A percentile compares a stretch with the other conserved stretches of the same genome.
Evolutionary conservation across 2,113 vertebrate genomes (phyloP).

Genomic region (Condylura cristata): DNA sequence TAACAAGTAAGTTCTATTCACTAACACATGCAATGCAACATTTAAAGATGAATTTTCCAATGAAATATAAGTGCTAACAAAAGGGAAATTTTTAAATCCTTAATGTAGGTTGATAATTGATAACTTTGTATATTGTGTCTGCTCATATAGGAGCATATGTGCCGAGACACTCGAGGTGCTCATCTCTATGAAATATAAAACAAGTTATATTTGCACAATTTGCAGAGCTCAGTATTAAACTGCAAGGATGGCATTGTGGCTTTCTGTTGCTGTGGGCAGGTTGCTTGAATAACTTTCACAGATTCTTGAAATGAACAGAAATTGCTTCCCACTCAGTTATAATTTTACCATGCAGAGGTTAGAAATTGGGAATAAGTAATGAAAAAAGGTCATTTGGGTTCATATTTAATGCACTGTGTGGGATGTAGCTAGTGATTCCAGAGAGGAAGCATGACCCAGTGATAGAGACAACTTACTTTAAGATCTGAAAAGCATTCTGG

Average conservation of each 20-base stretch:
- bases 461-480: constrained; percentile 11
- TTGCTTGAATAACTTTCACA: constrained; percentile 63
- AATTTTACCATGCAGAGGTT: constrained; percentile 74
- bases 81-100: not conserved
- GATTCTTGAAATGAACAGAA: constrained; percentile 71
- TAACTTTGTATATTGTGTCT: not conserved
- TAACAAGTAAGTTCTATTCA: not conserved
- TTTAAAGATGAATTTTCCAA: not conserved
- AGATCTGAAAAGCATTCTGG: constrained; percentile 41
- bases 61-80: not conserved
- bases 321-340: constrained; percentile 79
- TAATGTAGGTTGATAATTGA: not conserved
- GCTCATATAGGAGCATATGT: not conserved
- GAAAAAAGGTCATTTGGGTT: constrained; percentile 55
- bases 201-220: not conserved
- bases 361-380: constrained; percentile 73
- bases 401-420: constrained; percentile 61
- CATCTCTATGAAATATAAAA: not conserved
- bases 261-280: constrained; percentile 66
- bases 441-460: constrained; percentile 30
- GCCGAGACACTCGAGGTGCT: not conserved
- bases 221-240: constrained; percentile 19
- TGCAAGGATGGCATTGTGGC: constrained; percentile 7
- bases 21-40: not conserved
- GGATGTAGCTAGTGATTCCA: not conserved